phyloP scores from a whole-genome alignment of 2,797 vertebrate species.

The Labroides dimidiatus region DNA sequence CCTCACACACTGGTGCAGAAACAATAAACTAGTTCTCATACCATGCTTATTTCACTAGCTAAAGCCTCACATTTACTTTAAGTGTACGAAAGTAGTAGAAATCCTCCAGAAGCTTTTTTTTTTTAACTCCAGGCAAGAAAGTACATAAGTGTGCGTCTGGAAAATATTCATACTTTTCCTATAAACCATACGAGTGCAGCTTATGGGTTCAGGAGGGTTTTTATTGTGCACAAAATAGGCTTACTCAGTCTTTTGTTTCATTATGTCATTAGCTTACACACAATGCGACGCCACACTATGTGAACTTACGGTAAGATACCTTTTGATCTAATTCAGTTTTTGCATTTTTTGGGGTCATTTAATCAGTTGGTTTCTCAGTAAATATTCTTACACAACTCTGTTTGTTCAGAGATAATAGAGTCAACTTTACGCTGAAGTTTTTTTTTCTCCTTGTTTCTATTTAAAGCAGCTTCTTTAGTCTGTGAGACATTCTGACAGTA shows the following conservation, averaged over 20 bases:
- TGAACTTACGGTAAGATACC: not conserved
- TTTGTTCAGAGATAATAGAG: not conserved
- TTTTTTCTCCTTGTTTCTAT: not conserved
- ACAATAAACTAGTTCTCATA: not conserved
- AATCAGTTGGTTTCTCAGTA: not conserved
- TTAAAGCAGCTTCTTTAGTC: conserved; percentile 8
- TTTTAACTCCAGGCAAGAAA: not conserved
- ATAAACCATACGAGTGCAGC: not conserved
- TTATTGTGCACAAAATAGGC: not conserved
- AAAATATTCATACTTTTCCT: not conserved
- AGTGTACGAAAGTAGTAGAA: not conserved
- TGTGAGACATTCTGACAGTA: conserved; percentile 3
- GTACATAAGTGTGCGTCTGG: not conserved
- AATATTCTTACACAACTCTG: not conserved
- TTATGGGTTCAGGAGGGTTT: not conserved
- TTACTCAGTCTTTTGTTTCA: not conserved
- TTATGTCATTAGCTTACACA: not conserved
- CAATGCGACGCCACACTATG: not conserved
- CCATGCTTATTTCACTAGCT: not conserved
- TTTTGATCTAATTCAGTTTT: not conserved
- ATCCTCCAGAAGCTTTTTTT: not conserved
- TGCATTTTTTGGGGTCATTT: not conserved
- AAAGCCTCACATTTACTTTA: not conserved
- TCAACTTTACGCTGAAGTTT: not conserved
- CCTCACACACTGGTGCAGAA: not conserved